Conservation (phyloP, 2,797 vertebrate species). For the Tragelaphus oryx region DNA sequence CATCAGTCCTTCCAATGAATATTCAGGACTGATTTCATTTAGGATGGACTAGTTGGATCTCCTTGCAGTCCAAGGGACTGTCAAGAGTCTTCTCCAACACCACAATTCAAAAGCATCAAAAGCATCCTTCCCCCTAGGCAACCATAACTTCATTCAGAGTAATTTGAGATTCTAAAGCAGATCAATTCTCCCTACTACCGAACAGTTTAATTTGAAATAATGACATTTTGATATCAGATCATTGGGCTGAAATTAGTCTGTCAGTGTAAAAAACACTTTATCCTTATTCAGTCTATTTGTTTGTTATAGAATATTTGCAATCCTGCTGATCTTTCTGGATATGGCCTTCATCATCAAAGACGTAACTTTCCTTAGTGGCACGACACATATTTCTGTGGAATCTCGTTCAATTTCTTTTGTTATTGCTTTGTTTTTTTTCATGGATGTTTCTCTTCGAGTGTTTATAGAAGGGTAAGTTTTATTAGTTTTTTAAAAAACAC, state of each 20-base stretch:
- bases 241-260: background rate
- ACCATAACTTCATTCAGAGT: background rate
- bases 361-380: slow-evolving; percentile 74
- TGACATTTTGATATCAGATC: background rate
- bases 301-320: slow-evolving; percentile 87
- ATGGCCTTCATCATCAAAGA: slow-evolving; percentile 87
- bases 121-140: background rate
- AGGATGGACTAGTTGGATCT: background rate
- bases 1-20: background rate
- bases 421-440: slow-evolving; percentile 92
- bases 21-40: background rate
- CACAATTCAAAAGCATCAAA: background rate
- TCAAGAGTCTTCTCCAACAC: background rate
- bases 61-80: background rate
- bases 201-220: background rate
- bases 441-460: slow-evolving; percentile 89
- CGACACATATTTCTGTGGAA: slow-evolving; percentile 68
- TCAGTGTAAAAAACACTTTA: background rate
- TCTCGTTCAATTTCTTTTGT: slow-evolving; percentile 85
- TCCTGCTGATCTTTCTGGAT: slow-evolving; percentile 92
- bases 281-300: background rate
- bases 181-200: background rate
- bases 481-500: background rate
- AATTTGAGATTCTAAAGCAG: background rate
- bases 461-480: slow-evolving; percentile 91